Percentiles rank a stretch among this genome's conserved stretches.
phyloP scores from a whole-genome alignment of 2,113 vertebrate genomes.

The Dromiciops gliroides region DNA sequence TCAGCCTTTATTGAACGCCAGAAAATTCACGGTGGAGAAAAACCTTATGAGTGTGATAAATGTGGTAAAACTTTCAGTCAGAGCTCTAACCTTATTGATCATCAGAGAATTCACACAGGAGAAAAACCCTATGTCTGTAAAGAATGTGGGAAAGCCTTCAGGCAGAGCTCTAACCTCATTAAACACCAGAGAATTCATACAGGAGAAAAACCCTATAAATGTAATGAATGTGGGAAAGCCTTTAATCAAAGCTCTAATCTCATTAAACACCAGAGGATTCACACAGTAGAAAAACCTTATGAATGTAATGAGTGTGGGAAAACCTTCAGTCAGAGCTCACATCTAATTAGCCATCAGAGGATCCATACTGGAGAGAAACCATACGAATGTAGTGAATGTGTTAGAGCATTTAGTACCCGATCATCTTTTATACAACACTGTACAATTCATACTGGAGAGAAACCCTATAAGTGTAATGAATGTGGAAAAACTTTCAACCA shows the following conservation, averaged over 20 bases:
- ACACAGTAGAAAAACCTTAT: not conserved
- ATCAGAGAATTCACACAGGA: not conserved
- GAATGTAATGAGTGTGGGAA: not conserved
- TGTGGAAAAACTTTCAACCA: not conserved
- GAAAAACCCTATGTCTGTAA: not conserved
- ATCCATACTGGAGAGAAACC: not conserved
- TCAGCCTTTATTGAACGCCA: not conserved
- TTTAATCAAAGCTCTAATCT: not conserved
- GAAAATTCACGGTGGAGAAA: not conserved
- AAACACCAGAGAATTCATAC: constrained; percentile 2
- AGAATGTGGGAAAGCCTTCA: not conserved
- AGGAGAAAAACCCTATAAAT: not conserved
- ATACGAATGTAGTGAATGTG: not conserved
- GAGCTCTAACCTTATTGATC: not conserved
- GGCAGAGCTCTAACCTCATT: not conserved
- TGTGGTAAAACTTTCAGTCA: not conserved
- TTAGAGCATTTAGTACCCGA: not conserved
- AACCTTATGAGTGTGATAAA: not conserved
- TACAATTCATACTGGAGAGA: not conserved
- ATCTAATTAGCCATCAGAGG: not conserved
- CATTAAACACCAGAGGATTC: not conserved
- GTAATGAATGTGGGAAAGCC: not conserved
- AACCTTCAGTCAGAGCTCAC: not conserved
- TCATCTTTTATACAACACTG: not conserved
- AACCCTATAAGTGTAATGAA: not conserved